A percentile compares a stretch with the other conserved stretches of the same genome.
Evolutionary conservation across 2,888 invertebrate species (phyloP).

Genomic region (Leptogaster cylindrica): DNA sequence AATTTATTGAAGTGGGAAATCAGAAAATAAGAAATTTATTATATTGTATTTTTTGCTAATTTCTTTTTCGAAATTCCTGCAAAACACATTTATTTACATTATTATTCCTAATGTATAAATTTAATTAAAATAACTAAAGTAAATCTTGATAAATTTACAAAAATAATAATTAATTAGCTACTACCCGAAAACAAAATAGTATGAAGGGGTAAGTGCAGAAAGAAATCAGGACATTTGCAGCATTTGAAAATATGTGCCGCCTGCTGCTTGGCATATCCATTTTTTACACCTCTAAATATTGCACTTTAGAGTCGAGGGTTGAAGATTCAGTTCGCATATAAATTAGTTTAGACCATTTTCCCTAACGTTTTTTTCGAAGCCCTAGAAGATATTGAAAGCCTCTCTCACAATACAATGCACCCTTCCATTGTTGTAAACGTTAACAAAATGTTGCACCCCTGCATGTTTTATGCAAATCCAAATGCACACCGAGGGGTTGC

Average conservation of each 20-base stretch:
- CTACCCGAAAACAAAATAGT: no score
- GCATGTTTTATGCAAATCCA: constrained; percentile 26
- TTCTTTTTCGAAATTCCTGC: no score
- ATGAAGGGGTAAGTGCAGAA: neutral
- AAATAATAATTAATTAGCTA: no score
- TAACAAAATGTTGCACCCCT: constrained; percentile 35
- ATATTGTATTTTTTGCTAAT: no score
- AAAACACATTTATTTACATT: no score
- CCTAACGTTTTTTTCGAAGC: constrained; percentile 21
- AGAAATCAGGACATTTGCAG: constrained; percentile 11
- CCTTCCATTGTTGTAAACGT: constrained; percentile 28
- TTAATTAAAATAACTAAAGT: no score
- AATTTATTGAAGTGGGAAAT: no score
- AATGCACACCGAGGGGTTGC: neutral
- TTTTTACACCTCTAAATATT: constrained; percentile 26
- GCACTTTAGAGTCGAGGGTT: constrained; percentile 13
- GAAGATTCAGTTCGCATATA: neutral
- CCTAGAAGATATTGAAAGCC: constrained; percentile 16
- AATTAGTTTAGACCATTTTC: constrained; percentile 16
- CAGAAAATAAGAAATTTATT: no score
- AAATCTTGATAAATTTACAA: no score
- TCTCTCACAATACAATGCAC: constrained; percentile 9
- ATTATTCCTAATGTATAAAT: no score
- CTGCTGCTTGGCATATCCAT: neutral
- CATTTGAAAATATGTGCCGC: neutral